These are phyloP conservation scores for Pseudobourletiella spinata DNA, from an alignment of 1,140 invertebrate genomes.

Conservation along the genomic window DNA sequence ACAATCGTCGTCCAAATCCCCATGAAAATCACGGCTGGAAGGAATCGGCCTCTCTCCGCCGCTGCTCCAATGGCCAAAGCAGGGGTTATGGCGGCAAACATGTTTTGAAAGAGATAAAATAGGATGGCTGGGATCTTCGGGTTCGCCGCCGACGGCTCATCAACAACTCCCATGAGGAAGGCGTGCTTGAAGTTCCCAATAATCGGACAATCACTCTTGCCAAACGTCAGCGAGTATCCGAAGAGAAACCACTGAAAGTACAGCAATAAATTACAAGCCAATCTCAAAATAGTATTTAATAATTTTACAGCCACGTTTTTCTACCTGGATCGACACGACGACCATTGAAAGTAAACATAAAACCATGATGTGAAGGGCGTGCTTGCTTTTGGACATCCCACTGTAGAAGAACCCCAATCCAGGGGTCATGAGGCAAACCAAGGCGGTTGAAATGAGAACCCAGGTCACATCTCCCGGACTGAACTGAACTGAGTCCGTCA, in stretches of 20 bases:
- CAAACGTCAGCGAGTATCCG: constrained; percentile 29
- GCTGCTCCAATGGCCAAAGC: constrained; percentile 31
- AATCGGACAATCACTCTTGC: background rate
- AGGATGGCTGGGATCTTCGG: constrained; percentile 27
- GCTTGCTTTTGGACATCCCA: constrained; percentile 24
- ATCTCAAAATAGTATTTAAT: background rate
- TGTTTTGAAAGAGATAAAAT: constrained; percentile 29
- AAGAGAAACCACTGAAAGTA: constrained; percentile 27
- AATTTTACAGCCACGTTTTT: background rate
- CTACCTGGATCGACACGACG: constrained; percentile 32
- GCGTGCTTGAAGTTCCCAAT: constrained; percentile 26
- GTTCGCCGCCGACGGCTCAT: background rate
- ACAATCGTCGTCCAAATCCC: constrained; percentile 33
- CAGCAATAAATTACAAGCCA: background rate
- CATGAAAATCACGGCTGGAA: constrained; percentile 32
- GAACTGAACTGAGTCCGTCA: background rate
- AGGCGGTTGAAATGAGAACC: constrained; percentile 15
- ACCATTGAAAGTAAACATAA: constrained; percentile 25
- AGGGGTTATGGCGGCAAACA: constrained; percentile 33
- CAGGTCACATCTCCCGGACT: constrained; percentile 30
- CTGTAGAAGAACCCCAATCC: constrained; percentile 34
- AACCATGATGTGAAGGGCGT: constrained; percentile 23
- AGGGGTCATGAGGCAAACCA: constrained; percentile 31
- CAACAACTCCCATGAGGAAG: constrained; percentile 16
- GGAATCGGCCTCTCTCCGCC: constrained; percentile 32